Evolutionary conservation across 2,888 invertebrate species (phyloP).

Genomic region (Trissoscelio sp.): DNA sequence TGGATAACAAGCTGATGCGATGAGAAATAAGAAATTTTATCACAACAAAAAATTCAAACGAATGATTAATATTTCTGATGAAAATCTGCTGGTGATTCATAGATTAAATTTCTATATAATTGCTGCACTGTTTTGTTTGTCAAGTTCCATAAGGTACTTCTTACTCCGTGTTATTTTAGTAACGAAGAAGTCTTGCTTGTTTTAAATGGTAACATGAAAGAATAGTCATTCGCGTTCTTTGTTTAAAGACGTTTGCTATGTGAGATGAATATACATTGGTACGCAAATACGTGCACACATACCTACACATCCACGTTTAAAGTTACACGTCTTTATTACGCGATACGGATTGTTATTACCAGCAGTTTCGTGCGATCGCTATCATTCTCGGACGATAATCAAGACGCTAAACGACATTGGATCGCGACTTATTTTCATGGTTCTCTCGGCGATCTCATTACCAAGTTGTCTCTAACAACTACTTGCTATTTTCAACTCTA

Average conservation of each 20-base stretch:
- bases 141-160: conserved; percentile 6
- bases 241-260: conserved; percentile 43
- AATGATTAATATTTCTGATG: no score
- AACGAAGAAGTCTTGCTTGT: conserved; percentile 47
- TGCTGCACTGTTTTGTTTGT: conserved; percentile 3
- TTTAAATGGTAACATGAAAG: conserved; percentile 46
- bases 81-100: no score
- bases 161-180: conserved; percentile 18
- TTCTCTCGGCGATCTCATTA: conserved; percentile 31
- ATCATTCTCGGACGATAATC: conserved; percentile 55
- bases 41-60: no score
- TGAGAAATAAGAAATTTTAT: no score
- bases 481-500: not conserved
- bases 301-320: conserved; percentile 54
- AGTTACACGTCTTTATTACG: conserved; percentile 69
- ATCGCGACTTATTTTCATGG: conserved; percentile 61
- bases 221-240: conserved; percentile 51
- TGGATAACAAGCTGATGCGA: no score
- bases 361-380: conserved; percentile 64
- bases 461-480: not conserved
- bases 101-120: not conserved
- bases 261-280: conserved; percentile 43
- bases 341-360: conserved; percentile 65
- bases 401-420: conserved; percentile 59
- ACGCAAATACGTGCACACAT: conserved; percentile 38